These are phyloP conservation scores for Pseudomyrmex sp. DNA, from an alignment of 1,140 invertebrate species.

Conservation along the genomic window DNA sequence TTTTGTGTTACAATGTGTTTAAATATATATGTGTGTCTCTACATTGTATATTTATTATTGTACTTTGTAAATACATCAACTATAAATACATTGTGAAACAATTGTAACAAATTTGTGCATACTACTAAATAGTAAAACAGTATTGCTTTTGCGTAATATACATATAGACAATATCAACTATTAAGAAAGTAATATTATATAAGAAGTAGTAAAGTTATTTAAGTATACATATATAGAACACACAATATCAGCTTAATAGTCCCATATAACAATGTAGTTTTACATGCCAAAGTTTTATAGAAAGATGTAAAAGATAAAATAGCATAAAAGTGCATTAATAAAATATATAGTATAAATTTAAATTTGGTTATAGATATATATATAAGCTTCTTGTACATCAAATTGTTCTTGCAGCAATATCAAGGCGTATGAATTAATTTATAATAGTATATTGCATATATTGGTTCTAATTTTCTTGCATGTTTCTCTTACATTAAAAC, in stretches of 20 bases:
- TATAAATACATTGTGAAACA: constrained; percentile 7
- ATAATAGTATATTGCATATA: background rate
- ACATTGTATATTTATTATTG: constrained; percentile 39
- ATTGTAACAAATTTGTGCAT: background rate
- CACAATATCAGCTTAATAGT: background rate
- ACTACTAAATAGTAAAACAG: background rate
- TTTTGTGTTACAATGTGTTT: background rate
- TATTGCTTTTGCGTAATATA: background rate
- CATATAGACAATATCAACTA: background rate
- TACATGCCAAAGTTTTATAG: constrained; percentile 43
- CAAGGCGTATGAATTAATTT: background rate
- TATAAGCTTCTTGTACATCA: constrained; percentile 14
- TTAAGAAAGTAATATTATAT: constrained; percentile 23
- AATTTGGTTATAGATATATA: background rate
- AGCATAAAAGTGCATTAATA: background rate
- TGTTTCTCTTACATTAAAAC: constrained; percentile 28
- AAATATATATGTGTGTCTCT: constrained; percentile 14
- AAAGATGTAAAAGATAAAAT: background rate
- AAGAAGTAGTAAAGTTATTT: background rate
- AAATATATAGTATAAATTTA: constrained; percentile 26
- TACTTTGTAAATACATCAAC: constrained; percentile 10
- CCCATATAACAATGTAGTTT: constrained; percentile 3
- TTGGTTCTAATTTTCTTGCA: background rate
- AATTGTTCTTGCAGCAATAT: background rate
- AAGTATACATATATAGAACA: no score